These are phyloP conservation scores for Parazoanthus swiftii DNA, from an alignment of 92 coral and sea anemone species.

Conservation along the genomic window DNA sequence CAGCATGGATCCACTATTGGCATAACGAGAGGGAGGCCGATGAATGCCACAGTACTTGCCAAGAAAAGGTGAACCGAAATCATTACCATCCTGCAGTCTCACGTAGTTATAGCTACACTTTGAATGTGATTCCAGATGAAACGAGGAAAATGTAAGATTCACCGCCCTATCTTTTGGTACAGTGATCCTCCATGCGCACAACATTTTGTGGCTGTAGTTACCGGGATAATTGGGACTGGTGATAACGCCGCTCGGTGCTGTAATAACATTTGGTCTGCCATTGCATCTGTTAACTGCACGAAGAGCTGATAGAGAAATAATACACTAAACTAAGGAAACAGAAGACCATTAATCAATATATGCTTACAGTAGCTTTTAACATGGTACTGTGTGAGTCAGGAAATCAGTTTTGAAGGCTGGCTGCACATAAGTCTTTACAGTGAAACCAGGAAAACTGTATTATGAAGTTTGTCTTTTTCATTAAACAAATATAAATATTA, in stretches of 20 bases:
- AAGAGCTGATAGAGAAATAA: neutral
- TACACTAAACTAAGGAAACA: neutral
- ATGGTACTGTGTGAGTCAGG: no score
- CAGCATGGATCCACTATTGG: conserved; percentile 23
- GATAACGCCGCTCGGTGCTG: conserved; percentile 10
- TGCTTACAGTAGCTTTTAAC: no score
- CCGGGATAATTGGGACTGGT: conserved; percentile 15
- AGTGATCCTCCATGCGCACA: conserved; percentile 21
- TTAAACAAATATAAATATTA: no score
- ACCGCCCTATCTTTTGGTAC: conserved; percentile 4
- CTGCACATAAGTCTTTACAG: no score
- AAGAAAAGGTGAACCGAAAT: conserved; percentile 11
- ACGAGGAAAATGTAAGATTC: conserved; percentile 25
- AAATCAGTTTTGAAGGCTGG: no score
- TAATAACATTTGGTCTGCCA: conserved; percentile 1
- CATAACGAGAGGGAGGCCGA: conserved; percentile 19
- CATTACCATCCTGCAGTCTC: conserved; percentile 4
- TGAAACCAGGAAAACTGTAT: no score
- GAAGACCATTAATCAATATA: no score
- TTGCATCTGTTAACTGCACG: conserved; percentile 10
- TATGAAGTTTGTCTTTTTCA: no score
- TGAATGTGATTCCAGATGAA: conserved; percentile 7
- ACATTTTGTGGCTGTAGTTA: neutral
- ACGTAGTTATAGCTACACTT: conserved; percentile 14
- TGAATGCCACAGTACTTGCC: conserved; percentile 19